Evolutionary conservation across 2,113 vertebrate species (phyloP), one percentile per base, ranked within the genome.

Genomic region (Apteryx mantelli): DNA sequence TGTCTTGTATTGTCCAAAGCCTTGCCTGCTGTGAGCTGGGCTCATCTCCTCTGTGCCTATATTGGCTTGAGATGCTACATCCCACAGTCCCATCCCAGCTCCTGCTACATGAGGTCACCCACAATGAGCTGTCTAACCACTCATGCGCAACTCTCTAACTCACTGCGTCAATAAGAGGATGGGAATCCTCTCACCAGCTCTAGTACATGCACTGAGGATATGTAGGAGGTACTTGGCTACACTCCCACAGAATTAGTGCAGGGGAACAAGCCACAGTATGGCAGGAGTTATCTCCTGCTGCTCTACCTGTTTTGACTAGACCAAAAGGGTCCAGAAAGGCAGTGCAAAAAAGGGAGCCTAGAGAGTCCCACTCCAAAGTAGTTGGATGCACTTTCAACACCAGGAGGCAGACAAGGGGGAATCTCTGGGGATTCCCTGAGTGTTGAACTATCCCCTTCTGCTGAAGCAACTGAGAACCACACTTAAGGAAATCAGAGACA

Each of bases 111-210:
- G 56, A 58, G 21, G 24, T 63, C n/a, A 56, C 55, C 26, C 75
- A 6, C n/a, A 75, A 44, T 15, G 12, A n/a, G 20, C 19, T 66
- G 21, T 48, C 44, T 75, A 85, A 61, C 8, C 5, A 38, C 7
- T 48, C 30, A n/a, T 0, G 0, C 21, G 19, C 22, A 75, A 7
- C 5, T 48, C 40, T 28, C 65, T 28, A n/a, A 56, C 38, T 66
- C 34, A 36, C 0, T 0, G 18, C 36, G 28, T 61, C 24, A n/a
- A 1, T 32, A 56, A 4, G 4, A 48, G 18, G 32, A 50, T 20
- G 15, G 22, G 11, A 81, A 69, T 83, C 32, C n/a, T 69, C 48
- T 50, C 20, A 81, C 2, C 15, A 78, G n/a, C 40, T 70, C 44
- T 55, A 63, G 65, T 30, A 76, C 26, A 38, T 46, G 20, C 58